Evolutionary conservation across 2,888 invertebrate species (phyloP).

Genomic region (Cephus pygmeus): DNA sequence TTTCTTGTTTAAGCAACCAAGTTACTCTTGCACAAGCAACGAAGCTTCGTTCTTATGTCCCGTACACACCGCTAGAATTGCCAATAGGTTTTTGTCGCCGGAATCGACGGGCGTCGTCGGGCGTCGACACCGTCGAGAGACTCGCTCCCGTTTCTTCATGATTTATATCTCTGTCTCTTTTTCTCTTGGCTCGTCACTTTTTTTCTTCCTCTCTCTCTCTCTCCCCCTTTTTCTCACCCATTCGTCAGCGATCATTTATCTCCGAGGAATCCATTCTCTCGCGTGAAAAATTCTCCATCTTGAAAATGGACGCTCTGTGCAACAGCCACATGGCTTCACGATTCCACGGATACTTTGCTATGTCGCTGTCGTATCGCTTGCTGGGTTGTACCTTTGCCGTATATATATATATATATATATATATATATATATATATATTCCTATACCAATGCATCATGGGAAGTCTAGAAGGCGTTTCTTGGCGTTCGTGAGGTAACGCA

Average conservation of each 20-base stretch:
- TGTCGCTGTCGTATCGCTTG: neutral
- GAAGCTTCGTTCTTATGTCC: neutral
- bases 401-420: neutral
- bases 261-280: neutral
- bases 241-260: neutral
- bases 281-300: neutral
- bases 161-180: neutral
- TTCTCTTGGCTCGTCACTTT: neutral
- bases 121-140: neutral
- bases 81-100: neutral
- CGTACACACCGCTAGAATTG: neutral
- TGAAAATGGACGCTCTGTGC: neutral
- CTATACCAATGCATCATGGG: neutral
- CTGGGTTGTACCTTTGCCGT: neutral
- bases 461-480: slow-evolving; percentile 40
- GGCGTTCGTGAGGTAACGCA: slow-evolving; percentile 36
- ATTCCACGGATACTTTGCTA: neutral
- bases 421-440: neutral
- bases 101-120: neutral
- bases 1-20: neutral
- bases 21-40: neutral
- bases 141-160: neutral
- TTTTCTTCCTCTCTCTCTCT: neutral
- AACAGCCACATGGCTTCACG: neutral
- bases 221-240: slow-evolving; percentile 2